phyloP scores from a whole-genome alignment of 2,888 invertebrate species.

The Cantharis rufa region DNA sequence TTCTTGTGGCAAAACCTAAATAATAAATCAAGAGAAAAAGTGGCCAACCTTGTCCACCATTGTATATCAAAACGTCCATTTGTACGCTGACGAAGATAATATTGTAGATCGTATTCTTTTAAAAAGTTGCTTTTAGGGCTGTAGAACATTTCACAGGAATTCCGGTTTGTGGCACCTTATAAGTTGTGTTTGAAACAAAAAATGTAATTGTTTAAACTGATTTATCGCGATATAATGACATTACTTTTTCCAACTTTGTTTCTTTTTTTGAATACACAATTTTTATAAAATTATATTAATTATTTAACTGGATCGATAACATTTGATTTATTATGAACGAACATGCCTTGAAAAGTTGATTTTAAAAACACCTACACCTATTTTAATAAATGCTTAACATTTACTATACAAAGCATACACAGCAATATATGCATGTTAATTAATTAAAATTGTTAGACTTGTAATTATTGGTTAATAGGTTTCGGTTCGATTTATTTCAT shows the following conservation, averaged over 20 bases:
- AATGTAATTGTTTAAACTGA: neutral
- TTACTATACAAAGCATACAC: neutral
- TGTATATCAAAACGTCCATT: constrained; percentile 29
- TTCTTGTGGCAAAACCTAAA: constrained; percentile 25
- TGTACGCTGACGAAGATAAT: constrained; percentile 17
- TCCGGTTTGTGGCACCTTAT: constrained; percentile 38
- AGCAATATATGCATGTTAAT: neutral
- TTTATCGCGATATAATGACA: constrained; percentile 8
- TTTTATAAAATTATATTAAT: neutral
- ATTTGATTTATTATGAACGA: constrained; percentile 5
- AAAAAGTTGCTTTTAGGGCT: constrained; percentile 28
- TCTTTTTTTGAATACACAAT: neutral
- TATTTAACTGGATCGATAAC: constrained; percentile 6
- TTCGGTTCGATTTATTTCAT: neutral
- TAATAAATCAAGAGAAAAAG: constrained; percentile 33
- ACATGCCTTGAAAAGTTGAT: neutral
- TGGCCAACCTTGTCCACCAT: constrained; percentile 29
- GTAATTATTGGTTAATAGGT: neutral
- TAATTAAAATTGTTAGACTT: neutral
- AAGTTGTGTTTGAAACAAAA: constrained; percentile 24
- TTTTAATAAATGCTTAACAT: neutral
- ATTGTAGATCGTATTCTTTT: constrained; percentile 20
- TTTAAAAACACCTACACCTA: neutral
- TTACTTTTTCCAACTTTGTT: neutral
- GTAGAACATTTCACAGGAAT: constrained; percentile 37